phyloP scores from a whole-genome alignment of 2,113 vertebrate species.

The rat (Rattus norvegicus) region DNA sequence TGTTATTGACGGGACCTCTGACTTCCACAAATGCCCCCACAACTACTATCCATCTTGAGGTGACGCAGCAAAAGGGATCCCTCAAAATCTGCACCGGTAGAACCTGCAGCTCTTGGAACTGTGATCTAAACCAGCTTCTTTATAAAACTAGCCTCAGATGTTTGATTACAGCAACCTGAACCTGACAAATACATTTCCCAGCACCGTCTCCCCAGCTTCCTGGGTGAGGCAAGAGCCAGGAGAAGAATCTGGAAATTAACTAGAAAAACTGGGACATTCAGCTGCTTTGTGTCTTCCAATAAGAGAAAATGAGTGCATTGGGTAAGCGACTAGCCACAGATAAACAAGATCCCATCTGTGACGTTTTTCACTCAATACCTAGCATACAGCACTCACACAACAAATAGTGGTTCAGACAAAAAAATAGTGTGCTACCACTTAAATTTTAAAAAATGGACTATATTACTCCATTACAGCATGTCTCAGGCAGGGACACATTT shows the following conservation, averaged over 20 bases:
- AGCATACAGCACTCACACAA: background rate
- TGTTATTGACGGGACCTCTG: background rate
- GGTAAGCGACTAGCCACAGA: background rate
- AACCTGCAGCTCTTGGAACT: background rate
- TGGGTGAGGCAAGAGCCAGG: background rate
- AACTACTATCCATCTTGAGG: background rate
- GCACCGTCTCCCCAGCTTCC: background rate
- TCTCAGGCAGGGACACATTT: background rate
- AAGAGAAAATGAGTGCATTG: background rate
- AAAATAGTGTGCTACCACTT: background rate
- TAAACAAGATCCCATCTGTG: background rate
- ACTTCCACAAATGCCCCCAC: background rate
- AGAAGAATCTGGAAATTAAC: background rate
- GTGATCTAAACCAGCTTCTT: background rate
- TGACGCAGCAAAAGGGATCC: background rate
- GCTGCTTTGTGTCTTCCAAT: background rate
- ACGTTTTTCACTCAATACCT: background rate
- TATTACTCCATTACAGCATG: background rate
- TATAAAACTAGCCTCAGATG: background rate
- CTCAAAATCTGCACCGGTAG: background rate
- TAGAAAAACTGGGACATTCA: background rate
- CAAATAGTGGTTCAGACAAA: background rate
- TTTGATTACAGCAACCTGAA: background rate
- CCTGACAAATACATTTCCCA: background rate
- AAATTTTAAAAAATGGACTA: background rate